Conservation (phyloP, 2,888 invertebrate species). For the Yponomeuta plumbellus region DNA sequence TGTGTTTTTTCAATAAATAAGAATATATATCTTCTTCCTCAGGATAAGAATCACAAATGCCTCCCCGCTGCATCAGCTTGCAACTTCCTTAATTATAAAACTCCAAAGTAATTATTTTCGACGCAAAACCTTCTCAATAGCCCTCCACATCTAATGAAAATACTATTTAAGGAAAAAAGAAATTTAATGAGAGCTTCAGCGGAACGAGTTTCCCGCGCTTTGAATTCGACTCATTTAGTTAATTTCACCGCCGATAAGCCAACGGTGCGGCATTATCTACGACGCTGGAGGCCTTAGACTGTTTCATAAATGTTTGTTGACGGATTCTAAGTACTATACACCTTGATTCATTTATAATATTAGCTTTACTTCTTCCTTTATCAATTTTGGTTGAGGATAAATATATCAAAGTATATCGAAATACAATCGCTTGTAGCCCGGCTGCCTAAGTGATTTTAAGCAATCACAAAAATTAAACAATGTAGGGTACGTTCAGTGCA, state of each 20-base stretch:
- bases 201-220: constrained; percentile 9
- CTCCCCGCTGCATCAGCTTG: neutral
- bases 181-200: constrained; percentile 10
- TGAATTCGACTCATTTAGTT: constrained; percentile 12
- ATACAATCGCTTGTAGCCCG: too few species aligned
- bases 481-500: too few species aligned
- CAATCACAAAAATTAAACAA: too few species aligned
- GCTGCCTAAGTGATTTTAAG: too few species aligned
- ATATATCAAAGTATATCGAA: too few species aligned
- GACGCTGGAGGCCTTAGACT: neutral
- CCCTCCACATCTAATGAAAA: neutral
- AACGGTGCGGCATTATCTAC: neutral
- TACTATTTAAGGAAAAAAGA: constrained; percentile 6
- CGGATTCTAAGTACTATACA: neutral
- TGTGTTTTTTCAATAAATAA: too few species aligned
- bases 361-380: too few species aligned
- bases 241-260: constrained; percentile 3
- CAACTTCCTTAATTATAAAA: neutral
- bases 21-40: too few species aligned
- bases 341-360: neutral
- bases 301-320: neutral
- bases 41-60: neutral
- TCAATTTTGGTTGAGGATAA: too few species aligned
- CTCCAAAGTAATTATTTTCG: neutral
- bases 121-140: neutral